A percentile compares a stretch with the other conserved stretches of the same genome.
phyloP scores from a whole-genome alignment of 2,113 vertebrate genomes.

The Tringa solitaria region DNA sequence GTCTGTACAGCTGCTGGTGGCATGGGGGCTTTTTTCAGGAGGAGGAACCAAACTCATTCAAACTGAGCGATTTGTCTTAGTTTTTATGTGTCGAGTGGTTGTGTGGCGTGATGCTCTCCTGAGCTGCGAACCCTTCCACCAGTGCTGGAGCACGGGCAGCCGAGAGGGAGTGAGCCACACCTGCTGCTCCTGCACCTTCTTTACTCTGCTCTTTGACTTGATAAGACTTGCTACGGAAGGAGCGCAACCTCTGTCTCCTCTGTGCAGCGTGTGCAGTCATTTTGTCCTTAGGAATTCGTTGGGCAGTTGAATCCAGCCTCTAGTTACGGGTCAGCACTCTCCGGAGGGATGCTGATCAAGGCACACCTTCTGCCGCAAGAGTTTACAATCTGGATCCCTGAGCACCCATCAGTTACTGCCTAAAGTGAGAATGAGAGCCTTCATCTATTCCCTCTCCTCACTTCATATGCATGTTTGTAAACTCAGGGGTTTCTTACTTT shows the following conservation, averaged over 20 bases:
- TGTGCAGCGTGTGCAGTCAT: neutral
- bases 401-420: neutral
- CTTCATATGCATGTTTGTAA: neutral
- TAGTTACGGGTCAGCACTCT: neutral
- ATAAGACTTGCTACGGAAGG: neutral
- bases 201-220: neutral
- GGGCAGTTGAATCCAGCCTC: neutral
- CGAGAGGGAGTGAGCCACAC: neutral
- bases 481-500: neutral
- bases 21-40: neutral
- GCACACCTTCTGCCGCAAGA: neutral
- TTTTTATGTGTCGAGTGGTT: fast-evolving
- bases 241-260: neutral
- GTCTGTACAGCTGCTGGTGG: neutral
- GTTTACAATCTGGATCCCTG: neutral
- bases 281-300: neutral
- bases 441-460: neutral
- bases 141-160: neutral
- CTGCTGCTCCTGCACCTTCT: neutral
- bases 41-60: neutral
- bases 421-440: neutral
- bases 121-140: neutral
- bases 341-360: neutral
- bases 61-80: fast-evolving
- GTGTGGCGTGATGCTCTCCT: neutral